Conservation (phyloP, 2,113 vertebrate species). For the Archilochus colubris region DNA sequence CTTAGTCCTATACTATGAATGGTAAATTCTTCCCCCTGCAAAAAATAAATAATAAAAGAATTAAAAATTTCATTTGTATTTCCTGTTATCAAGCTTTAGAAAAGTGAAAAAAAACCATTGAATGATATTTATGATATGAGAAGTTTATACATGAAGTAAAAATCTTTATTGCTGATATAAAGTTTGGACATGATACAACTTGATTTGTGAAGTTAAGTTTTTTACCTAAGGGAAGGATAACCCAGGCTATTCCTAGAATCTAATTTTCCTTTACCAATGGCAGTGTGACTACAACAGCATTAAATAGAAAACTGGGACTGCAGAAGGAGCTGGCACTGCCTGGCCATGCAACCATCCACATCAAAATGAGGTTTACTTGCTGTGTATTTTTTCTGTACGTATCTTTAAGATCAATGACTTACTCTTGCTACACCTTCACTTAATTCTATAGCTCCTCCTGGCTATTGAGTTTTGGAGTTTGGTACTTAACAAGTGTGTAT, state of each 20-base stretch:
- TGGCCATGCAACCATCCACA: not conserved
- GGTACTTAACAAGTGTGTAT: not conserved
- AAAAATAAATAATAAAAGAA: not conserved
- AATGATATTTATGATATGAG: not conserved
- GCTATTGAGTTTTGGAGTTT: not conserved
- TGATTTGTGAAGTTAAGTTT: conserved; percentile 23
- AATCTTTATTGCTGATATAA: not conserved
- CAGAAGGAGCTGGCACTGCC: not conserved
- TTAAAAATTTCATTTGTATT: not conserved
- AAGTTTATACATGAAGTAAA: conserved; percentile 10
- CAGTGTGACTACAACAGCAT: not conserved
- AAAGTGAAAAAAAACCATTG: not conserved
- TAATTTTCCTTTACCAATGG: conserved; percentile 3
- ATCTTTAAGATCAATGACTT: not conserved
- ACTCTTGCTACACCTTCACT: not conserved
- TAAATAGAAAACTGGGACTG: not conserved
- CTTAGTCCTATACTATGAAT: not conserved
- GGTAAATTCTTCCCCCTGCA: not conserved
- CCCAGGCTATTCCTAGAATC: not conserved
- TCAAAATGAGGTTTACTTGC: not conserved
- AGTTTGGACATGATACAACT: not conserved
- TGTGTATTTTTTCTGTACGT: not conserved
- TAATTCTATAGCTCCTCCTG: not conserved
- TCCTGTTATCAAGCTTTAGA: not conserved
- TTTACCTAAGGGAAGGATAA: conserved; percentile 7